phyloP scores from a whole-genome alignment of 2,113 vertebrate genomes.

The Microcebus jonahi region DNA sequence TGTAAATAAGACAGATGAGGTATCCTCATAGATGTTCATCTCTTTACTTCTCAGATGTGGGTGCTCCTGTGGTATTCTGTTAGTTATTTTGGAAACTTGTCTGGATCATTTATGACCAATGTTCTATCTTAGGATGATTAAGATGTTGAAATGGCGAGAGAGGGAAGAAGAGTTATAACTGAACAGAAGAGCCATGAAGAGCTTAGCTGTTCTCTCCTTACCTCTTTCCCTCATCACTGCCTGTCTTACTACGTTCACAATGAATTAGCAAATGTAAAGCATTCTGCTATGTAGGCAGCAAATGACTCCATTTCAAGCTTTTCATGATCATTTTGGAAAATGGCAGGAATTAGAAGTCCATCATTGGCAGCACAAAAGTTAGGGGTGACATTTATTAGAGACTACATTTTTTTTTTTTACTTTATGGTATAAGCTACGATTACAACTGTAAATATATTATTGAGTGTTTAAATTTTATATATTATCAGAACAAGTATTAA shows the following conservation, averaged over 20 bases:
- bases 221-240: neutral
- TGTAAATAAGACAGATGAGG: neutral
- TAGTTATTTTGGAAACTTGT: neutral
- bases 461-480: slow-evolving; percentile 20
- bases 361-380: neutral
- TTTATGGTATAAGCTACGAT: neutral
- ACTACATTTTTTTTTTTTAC: neutral
- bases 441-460: neutral
- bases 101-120: neutral
- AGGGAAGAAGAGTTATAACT: neutral
- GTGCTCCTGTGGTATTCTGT: neutral
- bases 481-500: neutral
- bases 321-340: slow-evolving; percentile 43
- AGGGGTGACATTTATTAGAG: neutral
- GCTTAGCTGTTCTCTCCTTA: neutral
- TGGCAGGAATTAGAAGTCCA: neutral
- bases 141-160: neutral
- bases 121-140: slow-evolving; percentile 22
- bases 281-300: neutral
- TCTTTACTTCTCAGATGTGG: neutral
- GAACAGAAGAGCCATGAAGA: slow-evolving; percentile 1
- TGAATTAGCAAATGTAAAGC: neutral
- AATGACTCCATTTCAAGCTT: neutral
- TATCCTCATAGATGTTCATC: neutral
- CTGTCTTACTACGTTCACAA: neutral